A percentile compares a stretch with the other conserved stretches of the same genome.
Conservation (phyloP, 2,888 invertebrate genomes). For the Shargacucullia verbasci region DNA sequence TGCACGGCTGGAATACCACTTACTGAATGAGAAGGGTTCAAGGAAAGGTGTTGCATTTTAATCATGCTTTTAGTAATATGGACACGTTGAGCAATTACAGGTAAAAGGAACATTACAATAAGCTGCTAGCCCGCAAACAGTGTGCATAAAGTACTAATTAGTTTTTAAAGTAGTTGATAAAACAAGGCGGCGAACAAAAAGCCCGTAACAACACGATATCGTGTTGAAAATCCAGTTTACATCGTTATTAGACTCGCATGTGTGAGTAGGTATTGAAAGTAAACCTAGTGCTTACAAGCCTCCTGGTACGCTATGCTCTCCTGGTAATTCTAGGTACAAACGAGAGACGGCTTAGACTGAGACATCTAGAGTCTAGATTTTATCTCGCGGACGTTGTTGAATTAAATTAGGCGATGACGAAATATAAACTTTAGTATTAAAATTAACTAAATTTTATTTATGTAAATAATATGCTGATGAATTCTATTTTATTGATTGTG, state of each 20-base stretch:
- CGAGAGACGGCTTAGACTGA: slow-evolving; percentile 65
- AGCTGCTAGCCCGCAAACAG: background rate
- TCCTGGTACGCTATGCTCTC: slow-evolving; percentile 68
- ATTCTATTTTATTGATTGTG: background rate
- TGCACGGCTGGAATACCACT: slow-evolving; percentile 18
- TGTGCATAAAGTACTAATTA: background rate
- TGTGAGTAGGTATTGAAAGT: slow-evolving; percentile 58
- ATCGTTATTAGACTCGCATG: slow-evolving; percentile 23
- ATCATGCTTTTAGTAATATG: slow-evolving; percentile 11
- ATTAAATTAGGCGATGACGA: slow-evolving; percentile 8
- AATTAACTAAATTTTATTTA: slow-evolving; percentile 18
- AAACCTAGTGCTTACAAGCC: slow-evolving; percentile 76
- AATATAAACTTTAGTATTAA: background rate
- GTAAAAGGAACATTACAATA: slow-evolving; percentile 18
- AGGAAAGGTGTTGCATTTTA: slow-evolving; percentile 11
- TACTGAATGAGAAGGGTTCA: slow-evolving; percentile 9
- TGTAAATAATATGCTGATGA: slow-evolving; percentile 1
- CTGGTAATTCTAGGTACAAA: slow-evolving; percentile 85
- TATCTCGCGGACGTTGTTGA: slow-evolving; percentile 21
- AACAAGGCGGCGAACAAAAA: slow-evolving; percentile 7
- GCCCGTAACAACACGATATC: slow-evolving; percentile 8
- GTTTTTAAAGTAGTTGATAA: background rate
- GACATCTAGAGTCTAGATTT: slow-evolving; percentile 50
- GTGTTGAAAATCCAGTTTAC: slow-evolving; percentile 44
- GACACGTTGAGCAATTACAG: slow-evolving; percentile 24